Evolutionary conservation across 2,888 invertebrate genomes (phyloP).

Genomic region (Archips crataeganus): DNA sequence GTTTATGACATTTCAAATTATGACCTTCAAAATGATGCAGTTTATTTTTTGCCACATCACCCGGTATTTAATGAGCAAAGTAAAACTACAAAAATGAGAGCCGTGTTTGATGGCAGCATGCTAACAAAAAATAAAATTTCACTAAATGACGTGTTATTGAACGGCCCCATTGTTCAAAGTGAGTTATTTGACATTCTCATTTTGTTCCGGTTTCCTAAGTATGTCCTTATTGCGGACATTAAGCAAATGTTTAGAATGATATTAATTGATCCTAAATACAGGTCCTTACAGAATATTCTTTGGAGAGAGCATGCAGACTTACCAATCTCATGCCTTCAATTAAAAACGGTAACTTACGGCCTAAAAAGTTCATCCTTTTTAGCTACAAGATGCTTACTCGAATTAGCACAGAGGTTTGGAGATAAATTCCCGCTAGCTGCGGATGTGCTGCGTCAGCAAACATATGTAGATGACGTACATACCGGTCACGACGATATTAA

Average conservation of each 20-base stretch:
- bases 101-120: conserved; percentile 10
- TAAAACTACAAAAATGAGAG: not conserved
- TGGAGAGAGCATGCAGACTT: not conserved
- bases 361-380: conserved; percentile 8
- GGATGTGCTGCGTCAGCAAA: conserved; percentile 24
- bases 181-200: conserved; percentile 4
- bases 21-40: not conserved
- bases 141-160: conserved; percentile 5
- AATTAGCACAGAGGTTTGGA: not conserved
- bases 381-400: conserved; percentile 9
- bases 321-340: not conserved
- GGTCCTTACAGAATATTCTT: not conserved
- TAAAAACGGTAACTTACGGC: conserved; percentile 4
- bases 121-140: not conserved
- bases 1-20: not conserved
- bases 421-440: conserved; percentile 1
- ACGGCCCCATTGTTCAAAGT: conserved; percentile 2
- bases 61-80: conserved; percentile 8
- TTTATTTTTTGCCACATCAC: conserved; percentile 14
- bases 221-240: not conserved
- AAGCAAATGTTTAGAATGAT: conserved; percentile 11
- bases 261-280: not conserved
- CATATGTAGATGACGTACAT: conserved; percentile 1
- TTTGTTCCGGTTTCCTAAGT: not conserved
- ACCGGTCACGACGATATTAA: not conserved